A percentile compares a stretch with the other conserved stretches of the same genome.
These are phyloP conservation scores for Paracanthobrama guichenoti DNA, from an alignment of 2,113 vertebrate genomes.

Conservation along the genomic window DNA sequence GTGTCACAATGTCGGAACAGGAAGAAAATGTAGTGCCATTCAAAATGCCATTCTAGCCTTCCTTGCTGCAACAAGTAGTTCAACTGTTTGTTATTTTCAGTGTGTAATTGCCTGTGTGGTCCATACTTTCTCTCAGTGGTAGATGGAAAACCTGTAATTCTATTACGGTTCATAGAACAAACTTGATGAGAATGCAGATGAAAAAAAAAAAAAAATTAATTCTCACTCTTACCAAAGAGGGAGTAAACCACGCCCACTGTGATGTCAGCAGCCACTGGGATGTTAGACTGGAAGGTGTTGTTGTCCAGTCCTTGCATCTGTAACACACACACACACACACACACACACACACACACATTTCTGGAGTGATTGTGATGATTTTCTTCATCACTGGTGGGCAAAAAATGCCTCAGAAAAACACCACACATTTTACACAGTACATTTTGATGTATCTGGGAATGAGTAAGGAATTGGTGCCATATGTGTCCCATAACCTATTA, in stretches of 20 bases:
- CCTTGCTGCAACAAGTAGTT: too few species aligned
- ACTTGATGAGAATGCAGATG: neutral
- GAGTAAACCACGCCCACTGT: conserved; percentile 51
- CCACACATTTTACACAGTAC: too few species aligned
- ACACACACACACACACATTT: neutral
- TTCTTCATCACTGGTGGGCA: too few species aligned
- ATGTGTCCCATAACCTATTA: neutral
- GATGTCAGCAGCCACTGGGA: conserved; percentile 49
- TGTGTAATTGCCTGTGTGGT: neutral
- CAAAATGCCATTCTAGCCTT: too few species aligned
- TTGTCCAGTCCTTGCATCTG: conserved; percentile 51
- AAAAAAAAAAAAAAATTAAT: neutral
- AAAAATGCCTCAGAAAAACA: too few species aligned
- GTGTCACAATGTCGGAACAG: too few species aligned
- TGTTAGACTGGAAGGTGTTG: conserved; percentile 56
- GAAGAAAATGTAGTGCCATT: too few species aligned
- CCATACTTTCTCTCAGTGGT: neutral
- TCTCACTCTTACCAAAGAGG: conserved; percentile 48
- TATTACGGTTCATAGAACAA: neutral
- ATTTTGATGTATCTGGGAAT: neutral
- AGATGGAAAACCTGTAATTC: neutral
- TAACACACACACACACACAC: conserved; percentile 4
- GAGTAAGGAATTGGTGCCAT: neutral
- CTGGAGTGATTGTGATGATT: too few species aligned
- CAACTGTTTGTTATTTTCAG: too few species aligned